Conservation (phyloP, 2,797 vertebrate genomes). For the Fistularia tabacaria region DNA sequence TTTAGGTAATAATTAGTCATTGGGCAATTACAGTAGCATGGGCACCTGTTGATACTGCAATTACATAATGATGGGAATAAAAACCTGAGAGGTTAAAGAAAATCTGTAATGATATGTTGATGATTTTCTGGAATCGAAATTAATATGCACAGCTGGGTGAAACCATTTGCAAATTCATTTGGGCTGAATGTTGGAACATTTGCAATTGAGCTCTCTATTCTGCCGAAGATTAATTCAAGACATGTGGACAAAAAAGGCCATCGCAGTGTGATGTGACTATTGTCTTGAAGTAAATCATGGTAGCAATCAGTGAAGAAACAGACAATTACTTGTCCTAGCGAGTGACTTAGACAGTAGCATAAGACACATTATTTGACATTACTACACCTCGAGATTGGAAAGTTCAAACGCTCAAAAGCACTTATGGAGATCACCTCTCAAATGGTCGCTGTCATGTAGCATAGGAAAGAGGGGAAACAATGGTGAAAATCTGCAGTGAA, state of each 20-base stretch:
- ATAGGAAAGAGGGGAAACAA: too few species aligned
- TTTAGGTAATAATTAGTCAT: constrained; percentile 31
- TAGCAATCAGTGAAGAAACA: constrained; percentile 24
- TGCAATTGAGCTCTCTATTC: constrained; percentile 21
- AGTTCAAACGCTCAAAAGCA: too few species aligned
- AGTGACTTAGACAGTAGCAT: too few species aligned
- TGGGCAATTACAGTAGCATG: constrained; percentile 20
- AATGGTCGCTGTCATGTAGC: too few species aligned
- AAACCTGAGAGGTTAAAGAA: constrained; percentile 20
- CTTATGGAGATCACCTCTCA: too few species aligned
- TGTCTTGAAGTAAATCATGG: constrained; percentile 30
- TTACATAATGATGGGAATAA: constrained; percentile 29
- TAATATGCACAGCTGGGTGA: constrained; percentile 45
- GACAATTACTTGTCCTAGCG: too few species aligned
- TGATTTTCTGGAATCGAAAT: constrained; percentile 38
- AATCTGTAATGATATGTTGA: constrained; percentile 28
- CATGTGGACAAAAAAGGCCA: constrained; percentile 5
- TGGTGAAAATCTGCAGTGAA: too few species aligned
- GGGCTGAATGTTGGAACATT: constrained; percentile 4
- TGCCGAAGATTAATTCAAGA: constrained; percentile 31
- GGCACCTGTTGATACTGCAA: constrained; percentile 15
- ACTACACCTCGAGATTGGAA: too few species aligned
- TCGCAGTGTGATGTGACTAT: constrained; percentile 20
- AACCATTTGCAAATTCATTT: constrained; percentile 37
- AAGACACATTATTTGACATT: too few species aligned